Base-by-base conservation (phyloP, 2,888 invertebrate species). In the Dicyrtoma fusca region DNA sequence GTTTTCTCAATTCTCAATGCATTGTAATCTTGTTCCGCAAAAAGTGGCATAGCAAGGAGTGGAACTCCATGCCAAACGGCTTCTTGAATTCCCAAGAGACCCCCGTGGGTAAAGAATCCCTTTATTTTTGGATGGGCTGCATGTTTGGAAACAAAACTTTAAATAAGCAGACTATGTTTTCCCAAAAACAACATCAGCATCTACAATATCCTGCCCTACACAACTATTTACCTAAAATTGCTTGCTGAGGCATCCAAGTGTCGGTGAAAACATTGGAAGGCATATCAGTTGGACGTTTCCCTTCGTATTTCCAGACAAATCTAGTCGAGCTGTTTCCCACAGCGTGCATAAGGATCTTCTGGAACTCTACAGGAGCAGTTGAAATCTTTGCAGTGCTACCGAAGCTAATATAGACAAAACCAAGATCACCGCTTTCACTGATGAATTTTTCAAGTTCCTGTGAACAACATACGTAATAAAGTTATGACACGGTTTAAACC, bases 1-100 rank as follows among this genome's bases (percentile, higher is more conserved):
- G 86, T 83, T 74, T 85, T 84, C 64, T 84, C 83, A 83, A 86
- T 85, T 0, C 86, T 85, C n/a, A 83, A 82, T 23, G 87, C 85
- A 81, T 88, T 88, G 26, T 87, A 82, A 84, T 86, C 81, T 77
- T 34, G 34, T 78, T 84, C 84, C 8, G 81, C 82, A 69, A 82
- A 82, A 21, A 84, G 76, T 1, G 84, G 84, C 76, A 77, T 71
- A 10, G 82, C 82, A 1, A 84, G 80, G 34, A 84, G 81, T 0
- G 84, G 84, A 23, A 84, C 82, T 25, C 81, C 82, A 66, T 80
- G 79, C 71, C 79, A 79, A 25, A 82, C 77, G 4, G 83, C 81
- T 73, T 84, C 84, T 76, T 83, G 81, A 17, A 84, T 79, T 42
- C 83, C 82, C 76, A 84, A 83, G 75, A 84, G 82, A n/a, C 84